Base-by-base conservation (phyloP, 2,113 vertebrate genomes). In the Mola mola region DNA sequence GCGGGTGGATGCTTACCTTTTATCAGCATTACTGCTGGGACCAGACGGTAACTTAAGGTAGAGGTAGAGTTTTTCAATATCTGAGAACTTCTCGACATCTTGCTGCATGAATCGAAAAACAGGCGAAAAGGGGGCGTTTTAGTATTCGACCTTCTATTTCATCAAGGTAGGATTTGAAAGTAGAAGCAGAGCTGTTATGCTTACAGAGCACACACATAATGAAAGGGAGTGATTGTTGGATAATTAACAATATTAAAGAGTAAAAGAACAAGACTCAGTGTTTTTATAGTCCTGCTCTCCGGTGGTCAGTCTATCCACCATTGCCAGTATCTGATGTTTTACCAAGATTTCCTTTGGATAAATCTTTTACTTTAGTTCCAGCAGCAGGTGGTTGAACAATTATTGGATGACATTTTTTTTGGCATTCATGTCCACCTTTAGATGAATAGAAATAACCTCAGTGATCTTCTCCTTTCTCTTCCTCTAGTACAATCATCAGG, bases 1-100 rank as follows among this genome's bases (percentile, higher is more conserved):
- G 11, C 49, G 57, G 22, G 24, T 49, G 8, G 8, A 8, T 53
- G 3, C 46, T 87, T 52, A 99, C 97, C 93, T 97, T 95, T 96
- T 98, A 51, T 98, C 96, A 37, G 41, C 65, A 87, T 89, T 92
- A 90, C 88, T 94, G 92, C 87, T 95, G 82, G 96, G 94, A 89
- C 96, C 95, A 91, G 95, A 96, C 95, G 97, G 97, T 95, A 99
- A 93, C 87, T 95, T 95, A 88, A 99, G 97, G 95, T 99, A 99
- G 95, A 99, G 96, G 95, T 98, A 98, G 94, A 99, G 96, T 93
- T 99, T 99, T 93, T 99, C 96, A 83, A 98, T 92, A 88, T 99
- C 97, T 90, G 97, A 98, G 94, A 99, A 98, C 92, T 96, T 98
- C 92, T 98, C 96, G 85, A 98, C 95, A 94, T 98, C 97, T 98